A percentile compares a stretch with the other conserved stretches of the same genome.
Conservation (phyloP, 1,140 invertebrate species). For the Diprion similis region DNA sequence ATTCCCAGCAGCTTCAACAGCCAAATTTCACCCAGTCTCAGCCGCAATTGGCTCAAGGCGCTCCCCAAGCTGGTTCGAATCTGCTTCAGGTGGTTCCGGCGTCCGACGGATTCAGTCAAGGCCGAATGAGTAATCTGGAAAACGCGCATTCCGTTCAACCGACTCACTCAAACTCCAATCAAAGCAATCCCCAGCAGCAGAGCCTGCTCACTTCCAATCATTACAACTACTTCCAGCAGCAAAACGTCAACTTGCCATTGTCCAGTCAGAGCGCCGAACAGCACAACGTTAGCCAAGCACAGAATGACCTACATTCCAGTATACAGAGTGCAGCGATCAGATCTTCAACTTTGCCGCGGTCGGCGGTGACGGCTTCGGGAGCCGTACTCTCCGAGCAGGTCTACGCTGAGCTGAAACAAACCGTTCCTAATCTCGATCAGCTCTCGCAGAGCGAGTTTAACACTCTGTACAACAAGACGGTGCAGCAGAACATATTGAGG, state of each 20-base stretch:
- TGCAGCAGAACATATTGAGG: constrained; percentile 57
- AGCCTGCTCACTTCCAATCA: constrained; percentile 14
- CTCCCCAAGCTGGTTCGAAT: constrained; percentile 17
- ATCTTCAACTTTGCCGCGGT: constrained; percentile 24
- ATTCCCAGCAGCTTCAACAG: constrained; percentile 14
- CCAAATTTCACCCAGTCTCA: background rate
- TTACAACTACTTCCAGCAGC: constrained; percentile 1
- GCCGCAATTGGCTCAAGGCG: constrained; percentile 18
- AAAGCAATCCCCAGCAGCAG: constrained; percentile 21
- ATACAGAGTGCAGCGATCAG: constrained; percentile 21
- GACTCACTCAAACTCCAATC: constrained; percentile 17
- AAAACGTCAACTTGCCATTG: background rate
- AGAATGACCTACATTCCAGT: constrained; percentile 39
- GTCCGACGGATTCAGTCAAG: background rate
- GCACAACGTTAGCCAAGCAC: constrained; percentile 37
- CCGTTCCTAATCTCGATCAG: constrained; percentile 55
- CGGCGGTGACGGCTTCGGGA: constrained; percentile 18
- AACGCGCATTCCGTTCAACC: constrained; percentile 15
- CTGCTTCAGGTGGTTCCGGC: constrained; percentile 29
- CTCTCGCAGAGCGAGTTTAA: constrained; percentile 59
- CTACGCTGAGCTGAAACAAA: constrained; percentile 56
- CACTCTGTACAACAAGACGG: constrained; percentile 59
- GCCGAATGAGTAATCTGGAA: constrained; percentile 12
- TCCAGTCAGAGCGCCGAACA: background rate
- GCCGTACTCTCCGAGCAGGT: constrained; percentile 50